Conservation (phyloP, 2,113 vertebrate species). For the Ammospiza nelsoni region DNA sequence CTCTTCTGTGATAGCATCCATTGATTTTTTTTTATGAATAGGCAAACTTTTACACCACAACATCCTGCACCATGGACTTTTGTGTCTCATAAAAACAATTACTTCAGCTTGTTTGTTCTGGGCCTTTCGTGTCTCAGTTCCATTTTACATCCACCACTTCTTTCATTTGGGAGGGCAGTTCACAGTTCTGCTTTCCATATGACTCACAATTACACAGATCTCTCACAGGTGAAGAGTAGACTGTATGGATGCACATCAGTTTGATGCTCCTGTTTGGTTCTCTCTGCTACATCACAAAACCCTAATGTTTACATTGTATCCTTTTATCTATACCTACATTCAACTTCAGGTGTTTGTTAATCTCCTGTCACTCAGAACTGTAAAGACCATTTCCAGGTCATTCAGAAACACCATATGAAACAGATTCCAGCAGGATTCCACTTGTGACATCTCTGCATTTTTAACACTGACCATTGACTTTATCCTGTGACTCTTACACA, state of each 20-base stretch:
- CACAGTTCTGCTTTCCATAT: background rate
- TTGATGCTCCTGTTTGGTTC: background rate
- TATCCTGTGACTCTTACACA: background rate
- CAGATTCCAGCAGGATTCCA: background rate
- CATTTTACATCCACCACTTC: background rate
- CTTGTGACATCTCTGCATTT: background rate
- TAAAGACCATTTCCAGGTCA: background rate
- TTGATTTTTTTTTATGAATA: background rate
- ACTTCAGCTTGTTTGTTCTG: background rate
- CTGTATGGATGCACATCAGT: background rate
- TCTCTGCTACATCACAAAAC: accelerated
- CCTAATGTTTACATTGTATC: background rate
- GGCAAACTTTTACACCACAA: background rate
- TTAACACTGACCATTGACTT: background rate
- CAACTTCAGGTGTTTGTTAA: background rate
- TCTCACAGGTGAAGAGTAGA: background rate
- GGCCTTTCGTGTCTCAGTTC: background rate
- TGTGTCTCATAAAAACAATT: background rate
- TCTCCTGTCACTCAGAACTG: background rate
- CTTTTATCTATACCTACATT: background rate
- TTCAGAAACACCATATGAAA: background rate
- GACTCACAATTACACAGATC: background rate
- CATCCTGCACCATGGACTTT: background rate
- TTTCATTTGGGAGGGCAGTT: background rate
- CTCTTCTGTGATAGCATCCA: background rate